phyloP scores from a whole-genome alignment of 30 jellyfish, hydroid and myxozoan genomes.

The Pseudorhiza aurosa region DNA sequence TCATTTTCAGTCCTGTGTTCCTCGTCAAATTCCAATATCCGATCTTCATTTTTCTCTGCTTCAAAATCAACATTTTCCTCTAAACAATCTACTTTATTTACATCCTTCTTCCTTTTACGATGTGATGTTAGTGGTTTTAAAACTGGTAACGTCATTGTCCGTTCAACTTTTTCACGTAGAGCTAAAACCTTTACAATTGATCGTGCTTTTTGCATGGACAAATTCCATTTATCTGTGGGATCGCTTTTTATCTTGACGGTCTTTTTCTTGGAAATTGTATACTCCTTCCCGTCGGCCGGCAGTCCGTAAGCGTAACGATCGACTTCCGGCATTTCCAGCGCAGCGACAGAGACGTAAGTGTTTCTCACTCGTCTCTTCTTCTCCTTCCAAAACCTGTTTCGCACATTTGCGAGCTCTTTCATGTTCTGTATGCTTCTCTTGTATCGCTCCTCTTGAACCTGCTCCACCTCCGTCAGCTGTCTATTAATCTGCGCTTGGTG shows the following conservation, averaged over 20 bases:
- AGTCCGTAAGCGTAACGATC: slow-evolving; percentile 74
- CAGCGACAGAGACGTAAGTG: slow-evolving; percentile 70
- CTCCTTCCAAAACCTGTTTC: slow-evolving; percentile 51
- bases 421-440: slow-evolving; percentile 12
- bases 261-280: slow-evolving; percentile 12
- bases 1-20: background rate
- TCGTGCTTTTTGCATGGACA: slow-evolving; percentile 48
- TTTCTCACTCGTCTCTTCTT: slow-evolving; percentile 53
- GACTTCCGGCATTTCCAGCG: slow-evolving; percentile 73
- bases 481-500: slow-evolving; percentile 38
- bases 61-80: background rate
- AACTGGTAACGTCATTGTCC: slow-evolving; percentile 45
- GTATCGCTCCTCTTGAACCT: background rate
- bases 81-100: background rate
- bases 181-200: slow-evolving; percentile 40
- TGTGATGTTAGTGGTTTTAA: slow-evolving; percentile 57
- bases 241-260: slow-evolving; percentile 8
- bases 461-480: slow-evolving; percentile 39
- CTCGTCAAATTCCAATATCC: background rate
- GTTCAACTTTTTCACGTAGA: slow-evolving; percentile 16
- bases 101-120: background rate
- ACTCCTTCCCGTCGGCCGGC: slow-evolving; percentile 76
- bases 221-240: slow-evolving; percentile 44
- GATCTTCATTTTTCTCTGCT: background rate
- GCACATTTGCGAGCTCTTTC: slow-evolving; percentile 49